Conservation (phyloP, 1,140 invertebrate genomes). For the Rhyzopertha dominica region DNA sequence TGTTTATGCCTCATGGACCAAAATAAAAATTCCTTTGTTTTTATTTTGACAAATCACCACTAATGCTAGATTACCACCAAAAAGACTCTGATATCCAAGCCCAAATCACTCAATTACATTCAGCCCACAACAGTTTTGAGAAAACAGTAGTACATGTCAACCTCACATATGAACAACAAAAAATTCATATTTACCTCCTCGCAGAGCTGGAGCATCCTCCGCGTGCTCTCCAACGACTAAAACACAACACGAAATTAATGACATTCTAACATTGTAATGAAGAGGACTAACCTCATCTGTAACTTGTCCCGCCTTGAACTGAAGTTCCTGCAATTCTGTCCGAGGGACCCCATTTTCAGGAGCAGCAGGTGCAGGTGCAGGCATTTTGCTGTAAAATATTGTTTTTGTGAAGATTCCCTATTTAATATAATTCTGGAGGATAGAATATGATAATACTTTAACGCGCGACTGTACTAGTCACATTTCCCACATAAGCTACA, state of each 20-base stretch:
- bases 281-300: constrained; percentile 79
- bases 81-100: no score
- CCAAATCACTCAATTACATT: no score
- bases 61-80: no score
- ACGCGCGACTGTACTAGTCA: constrained; percentile 15
- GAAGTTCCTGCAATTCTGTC: constrained; percentile 85
- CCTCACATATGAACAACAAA: no score
- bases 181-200: constrained; percentile 82
- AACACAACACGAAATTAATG: constrained; percentile 18
- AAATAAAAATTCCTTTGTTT: no score
- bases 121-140: no score
- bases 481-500: constrained; percentile 17
- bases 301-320: constrained; percentile 76
- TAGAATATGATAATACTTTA: constrained; percentile 15
- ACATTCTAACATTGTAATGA: constrained; percentile 1
- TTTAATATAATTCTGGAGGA: constrained; percentile 7
- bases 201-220: constrained; percentile 92
- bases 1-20: no score
- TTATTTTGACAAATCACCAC: no score
- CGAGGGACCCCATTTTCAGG: constrained; percentile 69
- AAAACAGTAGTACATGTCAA: no score
- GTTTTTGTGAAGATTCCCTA: no score
- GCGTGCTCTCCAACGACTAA: constrained; percentile 94
- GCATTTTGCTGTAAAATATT: constrained; percentile 45
- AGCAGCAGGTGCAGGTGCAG: constrained; percentile 55